Evolutionary conservation across 53 echinoderm and acorn worm genomes (phyloP), one percentile per base, ranked within the genome.

Genomic region (Henricia sp.): DNA sequence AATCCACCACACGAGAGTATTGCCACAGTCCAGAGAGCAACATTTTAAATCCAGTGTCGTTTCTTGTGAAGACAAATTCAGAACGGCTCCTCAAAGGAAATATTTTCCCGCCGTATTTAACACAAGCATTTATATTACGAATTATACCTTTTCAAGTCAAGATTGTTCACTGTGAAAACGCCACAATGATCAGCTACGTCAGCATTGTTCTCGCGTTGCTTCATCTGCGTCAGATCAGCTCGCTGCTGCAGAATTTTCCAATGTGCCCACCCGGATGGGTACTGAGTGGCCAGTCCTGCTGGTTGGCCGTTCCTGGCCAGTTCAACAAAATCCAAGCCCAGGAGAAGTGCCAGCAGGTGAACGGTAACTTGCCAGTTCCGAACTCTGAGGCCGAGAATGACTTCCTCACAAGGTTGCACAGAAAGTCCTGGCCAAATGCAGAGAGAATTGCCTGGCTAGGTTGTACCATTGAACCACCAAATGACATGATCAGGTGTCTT

Each of bases 281-380:
- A 56, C 56, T 39, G 39, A 23, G 25, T 21, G 56, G 24, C 26
- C 74, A 54, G 38, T 74, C 74, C 36, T 74, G 40, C 57, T 74
- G 74, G 74, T 46, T 44, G 70, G 24, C 57, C 56, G 6, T 56
- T 6, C 26, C 14, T 11, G 25, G 24, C 36, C 20, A 37, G 25
- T 5, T 20, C 34, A 23, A n/a, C 37, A 56, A 20, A 26, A 20
- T 38, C 21, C 10, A 38, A 56, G 74, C 74, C 39, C 21, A 55
- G 40, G 38, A 37, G 39, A 57, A 39, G 4, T 74, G 74, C 39
- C 37, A 39, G 11, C 21, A 24, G 40, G 38, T 55, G 55, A 57
- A 25, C 74, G 32, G 74, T 57, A 34, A 39, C 55, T 60, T 85
- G 50, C 62, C 63, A 23, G 72, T 85, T 1, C 72, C 72, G 63